These are phyloP conservation scores for Priocnemis perturbator DNA, from an alignment of 2,888 invertebrate species.

Conservation along the genomic window DNA sequence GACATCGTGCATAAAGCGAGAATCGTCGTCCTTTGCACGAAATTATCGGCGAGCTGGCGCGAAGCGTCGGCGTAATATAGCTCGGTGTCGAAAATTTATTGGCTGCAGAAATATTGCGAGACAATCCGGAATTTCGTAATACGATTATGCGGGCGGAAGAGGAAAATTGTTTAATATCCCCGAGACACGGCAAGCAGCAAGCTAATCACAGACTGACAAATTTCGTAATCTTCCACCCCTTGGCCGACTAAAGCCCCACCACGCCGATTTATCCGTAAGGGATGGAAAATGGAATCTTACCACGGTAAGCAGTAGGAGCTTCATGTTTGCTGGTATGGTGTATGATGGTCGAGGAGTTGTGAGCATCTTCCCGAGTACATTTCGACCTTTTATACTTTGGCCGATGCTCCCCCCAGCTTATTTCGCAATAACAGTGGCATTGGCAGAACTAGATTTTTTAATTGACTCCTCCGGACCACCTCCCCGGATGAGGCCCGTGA, in stretches of 20 bases:
- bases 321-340: constrained; percentile 64
- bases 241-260: no score
- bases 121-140: no score
- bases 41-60: no score
- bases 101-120: no score
- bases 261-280: not conserved
- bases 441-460: constrained; percentile 72
- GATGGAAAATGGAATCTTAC: constrained; percentile 58
- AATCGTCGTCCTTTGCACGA: not conserved
- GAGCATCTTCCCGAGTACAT: constrained; percentile 59
- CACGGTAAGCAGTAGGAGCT: constrained; percentile 68
- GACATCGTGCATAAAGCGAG: not conserved
- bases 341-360: constrained; percentile 61
- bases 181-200: no score
- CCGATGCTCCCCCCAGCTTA: constrained; percentile 61
- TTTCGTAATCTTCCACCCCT: no score
- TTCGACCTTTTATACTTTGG: constrained; percentile 72
- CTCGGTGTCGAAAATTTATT: no score
- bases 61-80: no score
- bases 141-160: no score
- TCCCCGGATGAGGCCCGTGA: constrained; percentile 14
- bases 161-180: no score
- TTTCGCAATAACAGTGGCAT: constrained; percentile 71
- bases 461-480: constrained; percentile 53
- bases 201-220: no score